Percentiles rank a stretch among this genome's conserved stretches.
These are phyloP conservation scores for Meteorus colon DNA, from an alignment of 2,888 invertebrate species.

Conservation along the genomic window DNA sequence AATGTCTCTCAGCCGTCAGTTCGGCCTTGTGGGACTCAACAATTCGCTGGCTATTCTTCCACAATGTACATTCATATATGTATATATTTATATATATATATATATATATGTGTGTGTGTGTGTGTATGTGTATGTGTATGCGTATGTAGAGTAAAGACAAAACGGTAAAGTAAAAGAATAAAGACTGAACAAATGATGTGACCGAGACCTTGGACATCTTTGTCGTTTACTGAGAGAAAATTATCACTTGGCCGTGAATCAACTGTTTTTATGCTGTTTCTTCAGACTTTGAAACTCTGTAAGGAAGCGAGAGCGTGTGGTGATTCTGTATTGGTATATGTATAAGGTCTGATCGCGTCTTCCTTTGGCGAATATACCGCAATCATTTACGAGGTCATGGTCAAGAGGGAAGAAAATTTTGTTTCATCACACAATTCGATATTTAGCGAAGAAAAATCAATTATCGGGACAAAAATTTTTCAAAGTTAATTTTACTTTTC, in stretches of 20 bases:
- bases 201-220: slow-evolving; percentile 48
- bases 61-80: not conserved
- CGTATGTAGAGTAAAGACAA: not conserved
- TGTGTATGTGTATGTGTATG: not conserved
- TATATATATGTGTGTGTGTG: not conserved
- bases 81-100: not conserved
- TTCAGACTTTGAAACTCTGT: not conserved
- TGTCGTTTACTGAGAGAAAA: slow-evolving; percentile 44
- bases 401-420: not conserved
- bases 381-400: slow-evolving; percentile 7
- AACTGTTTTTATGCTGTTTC: slow-evolving; percentile 29
- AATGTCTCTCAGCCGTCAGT: slow-evolving; percentile 33
- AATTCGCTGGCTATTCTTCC: slow-evolving; percentile 19
- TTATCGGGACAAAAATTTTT: not conserved
- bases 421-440: not conserved
- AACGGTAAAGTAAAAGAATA: not conserved
- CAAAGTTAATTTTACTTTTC: not conserved
- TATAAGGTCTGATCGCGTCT: not conserved
- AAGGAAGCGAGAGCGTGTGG: not conserved
- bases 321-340: not conserved
- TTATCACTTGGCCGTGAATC: slow-evolving; percentile 50
- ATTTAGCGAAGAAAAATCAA: not conserved
- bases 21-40: slow-evolving; percentile 29
- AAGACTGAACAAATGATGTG: slow-evolving; percentile 16
- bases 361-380: not conserved